Conservation (phyloP, 2,888 invertebrate species). For the Plusia festucae region DNA sequence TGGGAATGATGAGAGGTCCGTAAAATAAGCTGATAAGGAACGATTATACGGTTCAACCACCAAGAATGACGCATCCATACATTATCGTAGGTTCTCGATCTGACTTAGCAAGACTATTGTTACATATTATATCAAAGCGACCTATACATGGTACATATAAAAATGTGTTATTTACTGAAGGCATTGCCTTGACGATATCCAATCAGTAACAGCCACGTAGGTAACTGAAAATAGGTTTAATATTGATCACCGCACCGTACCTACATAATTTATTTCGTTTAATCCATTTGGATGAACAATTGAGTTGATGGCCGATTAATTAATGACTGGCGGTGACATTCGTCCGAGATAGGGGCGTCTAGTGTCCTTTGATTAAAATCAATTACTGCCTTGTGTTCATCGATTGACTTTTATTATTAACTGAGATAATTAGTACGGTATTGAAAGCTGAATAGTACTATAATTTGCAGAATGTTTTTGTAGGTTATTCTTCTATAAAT, state of each 20-base stretch:
- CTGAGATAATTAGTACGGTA: background rate
- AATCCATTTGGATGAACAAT: constrained; percentile 27
- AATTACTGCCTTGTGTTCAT: constrained; percentile 30
- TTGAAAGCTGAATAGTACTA: background rate
- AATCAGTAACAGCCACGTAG: background rate
- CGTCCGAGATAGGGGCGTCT: constrained; percentile 28
- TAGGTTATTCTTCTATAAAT: background rate
- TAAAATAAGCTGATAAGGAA: too few species aligned
- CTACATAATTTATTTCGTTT: constrained; percentile 22
- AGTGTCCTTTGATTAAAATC: constrained; percentile 29
- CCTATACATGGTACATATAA: too few species aligned
- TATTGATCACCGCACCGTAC: constrained; percentile 14
- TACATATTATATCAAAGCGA: too few species aligned
- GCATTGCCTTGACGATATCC: background rate
- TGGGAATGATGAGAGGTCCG: background rate
- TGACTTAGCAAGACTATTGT: too few species aligned
- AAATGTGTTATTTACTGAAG: background rate
- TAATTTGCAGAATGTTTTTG: background rate
- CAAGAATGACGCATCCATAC: too few species aligned
- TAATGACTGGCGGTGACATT: constrained; percentile 31
- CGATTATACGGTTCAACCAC: too few species aligned
- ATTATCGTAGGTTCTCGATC: too few species aligned
- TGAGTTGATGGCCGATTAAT: constrained; percentile 36
- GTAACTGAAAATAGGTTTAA: background rate
- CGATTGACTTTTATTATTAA: constrained; percentile 10